These are phyloP conservation scores for Loris lydekkerianus DNA, from an alignment of 2,797 vertebrate genomes.

Conservation along the genomic window DNA sequence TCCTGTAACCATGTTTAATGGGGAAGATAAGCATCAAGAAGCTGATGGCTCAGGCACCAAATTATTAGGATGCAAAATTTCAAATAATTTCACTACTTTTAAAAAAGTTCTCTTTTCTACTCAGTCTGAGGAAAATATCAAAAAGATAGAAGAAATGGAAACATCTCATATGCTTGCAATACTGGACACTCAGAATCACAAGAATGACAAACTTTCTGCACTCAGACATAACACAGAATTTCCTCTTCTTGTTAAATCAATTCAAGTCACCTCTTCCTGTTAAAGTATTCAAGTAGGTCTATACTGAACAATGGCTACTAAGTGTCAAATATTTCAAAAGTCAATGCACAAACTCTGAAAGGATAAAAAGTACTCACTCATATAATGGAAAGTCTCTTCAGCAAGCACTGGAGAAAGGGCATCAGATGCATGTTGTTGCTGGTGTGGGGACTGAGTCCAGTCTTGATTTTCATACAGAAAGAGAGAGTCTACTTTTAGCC, in stretches of 20 bases:
- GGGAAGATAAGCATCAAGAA: neutral
- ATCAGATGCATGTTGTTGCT: slow-evolving; percentile 86
- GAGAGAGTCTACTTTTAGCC: slow-evolving; percentile 92
- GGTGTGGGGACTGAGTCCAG: slow-evolving; percentile 90
- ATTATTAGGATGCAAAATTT: slow-evolving; percentile 29
- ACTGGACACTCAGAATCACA: neutral
- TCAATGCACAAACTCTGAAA: neutral
- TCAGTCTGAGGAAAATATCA: slow-evolving; percentile 47
- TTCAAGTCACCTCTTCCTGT: neutral
- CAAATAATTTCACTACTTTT: slow-evolving; percentile 15
- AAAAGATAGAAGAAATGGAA: slow-evolving; percentile 17
- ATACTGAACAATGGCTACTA: neutral
- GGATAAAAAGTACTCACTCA: slow-evolving; percentile 92
- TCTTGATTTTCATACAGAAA: slow-evolving; percentile 95
- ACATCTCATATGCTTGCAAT: neutral
- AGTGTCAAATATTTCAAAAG: slow-evolving; percentile 14
- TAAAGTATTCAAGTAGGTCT: neutral
- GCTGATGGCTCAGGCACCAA: neutral
- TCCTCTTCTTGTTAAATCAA: neutral
- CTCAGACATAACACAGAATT: neutral
- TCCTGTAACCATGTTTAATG: slow-evolving; percentile 6
- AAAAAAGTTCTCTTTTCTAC: slow-evolving; percentile 30
- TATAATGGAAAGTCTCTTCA: slow-evolving; percentile 96
- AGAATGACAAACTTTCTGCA: neutral
- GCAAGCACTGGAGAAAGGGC: slow-evolving; percentile 91